Evolutionary conservation across 2,113 vertebrate species (phyloP).

Genomic region (Tringa solitaria): DNA sequence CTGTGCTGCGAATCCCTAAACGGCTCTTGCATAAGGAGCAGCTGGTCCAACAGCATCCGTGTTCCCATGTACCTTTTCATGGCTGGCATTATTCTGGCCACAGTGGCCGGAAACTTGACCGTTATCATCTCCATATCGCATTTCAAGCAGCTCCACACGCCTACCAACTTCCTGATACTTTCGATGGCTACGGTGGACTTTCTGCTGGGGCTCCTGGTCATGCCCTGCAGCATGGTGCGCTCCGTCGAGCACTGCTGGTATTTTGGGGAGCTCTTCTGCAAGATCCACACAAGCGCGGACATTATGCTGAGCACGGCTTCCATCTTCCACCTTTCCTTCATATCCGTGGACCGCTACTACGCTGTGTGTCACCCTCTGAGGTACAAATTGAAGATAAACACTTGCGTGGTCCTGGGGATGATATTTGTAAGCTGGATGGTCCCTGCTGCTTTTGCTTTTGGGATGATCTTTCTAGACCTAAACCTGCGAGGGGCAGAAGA

Average conservation of each 20-base stretch:
- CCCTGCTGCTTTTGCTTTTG: constrained; percentile 77
- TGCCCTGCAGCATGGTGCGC: constrained; percentile 85
- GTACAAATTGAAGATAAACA: constrained; percentile 77
- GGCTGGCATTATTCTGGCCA: constrained; percentile 73
- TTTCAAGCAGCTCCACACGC: constrained; percentile 79
- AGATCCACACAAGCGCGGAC: constrained; percentile 77
- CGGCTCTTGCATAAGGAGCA: constrained; percentile 72
- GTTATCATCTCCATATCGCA: constrained; percentile 79
- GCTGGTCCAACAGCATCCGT: constrained; percentile 63
- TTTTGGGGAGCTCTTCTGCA: constrained; percentile 82
- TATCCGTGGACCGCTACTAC: constrained; percentile 81
- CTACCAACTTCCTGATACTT: constrained; percentile 80
- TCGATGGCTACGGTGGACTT: constrained; percentile 81
- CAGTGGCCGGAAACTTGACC: constrained; percentile 77
- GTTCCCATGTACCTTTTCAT: constrained; percentile 75
- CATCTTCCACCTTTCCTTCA: constrained; percentile 82
- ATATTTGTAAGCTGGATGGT: constrained; percentile 77
- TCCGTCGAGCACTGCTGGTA: constrained; percentile 83
- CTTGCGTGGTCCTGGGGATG: constrained; percentile 66
- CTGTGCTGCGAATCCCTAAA: constrained; percentile 73
- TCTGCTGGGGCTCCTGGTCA: constrained; percentile 77
- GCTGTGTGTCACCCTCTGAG: constrained; percentile 78
- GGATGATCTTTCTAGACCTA: constrained; percentile 80
- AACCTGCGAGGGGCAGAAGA: constrained; percentile 77
- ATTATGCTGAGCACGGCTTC: constrained; percentile 81